A percentile compares a stretch with the other conserved stretches of the same genome.
phyloP scores from a whole-genome alignment of 2,888 invertebrate species.

The Thalpophila matura region DNA sequence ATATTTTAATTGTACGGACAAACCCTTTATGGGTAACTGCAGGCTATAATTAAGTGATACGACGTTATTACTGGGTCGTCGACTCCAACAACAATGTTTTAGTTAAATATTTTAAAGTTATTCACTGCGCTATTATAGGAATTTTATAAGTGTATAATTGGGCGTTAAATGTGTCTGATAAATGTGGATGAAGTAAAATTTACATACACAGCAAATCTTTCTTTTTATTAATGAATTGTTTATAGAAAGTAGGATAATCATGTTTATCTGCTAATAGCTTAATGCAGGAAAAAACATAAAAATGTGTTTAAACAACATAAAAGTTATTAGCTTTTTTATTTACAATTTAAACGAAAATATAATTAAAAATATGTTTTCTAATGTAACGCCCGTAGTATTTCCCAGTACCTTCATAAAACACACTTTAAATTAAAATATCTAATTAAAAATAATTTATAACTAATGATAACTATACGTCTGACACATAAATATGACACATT shows the following conservation, averaged over 20 bases:
- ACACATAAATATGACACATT: constrained; percentile 45
- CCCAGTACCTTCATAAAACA: constrained; percentile 7
- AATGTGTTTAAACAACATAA: constrained; percentile 4
- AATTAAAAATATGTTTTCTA: constrained; percentile 15
- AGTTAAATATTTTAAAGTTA: constrained; percentile 11
- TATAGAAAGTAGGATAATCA: neutral
- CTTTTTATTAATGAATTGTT: neutral
- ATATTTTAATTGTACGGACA: constrained; percentile 50
- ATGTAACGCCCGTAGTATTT: constrained; percentile 12
- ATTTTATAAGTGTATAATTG: constrained; percentile 2
- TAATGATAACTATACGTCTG: constrained; percentile 25
- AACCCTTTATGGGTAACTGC: constrained; percentile 38
- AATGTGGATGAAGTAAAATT: neutral
- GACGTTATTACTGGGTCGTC: constrained; percentile 30
- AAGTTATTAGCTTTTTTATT: constrained; percentile 5
- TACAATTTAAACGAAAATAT: neutral
- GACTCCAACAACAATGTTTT: constrained; percentile 20
- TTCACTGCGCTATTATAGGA: constrained; percentile 17
- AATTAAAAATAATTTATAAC: constrained; percentile 50
- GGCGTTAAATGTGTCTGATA: neutral
- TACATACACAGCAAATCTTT: neutral
- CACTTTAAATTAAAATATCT: constrained; percentile 14
- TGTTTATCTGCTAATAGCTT: no score
- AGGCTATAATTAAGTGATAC: constrained; percentile 48
- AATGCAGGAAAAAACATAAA: no score